A percentile compares a stretch with the other conserved stretches of the same genome.
These are phyloP conservation scores for Linnaemya tessellans DNA, from an alignment of 2,888 invertebrate genomes.

Conservation along the genomic window DNA sequence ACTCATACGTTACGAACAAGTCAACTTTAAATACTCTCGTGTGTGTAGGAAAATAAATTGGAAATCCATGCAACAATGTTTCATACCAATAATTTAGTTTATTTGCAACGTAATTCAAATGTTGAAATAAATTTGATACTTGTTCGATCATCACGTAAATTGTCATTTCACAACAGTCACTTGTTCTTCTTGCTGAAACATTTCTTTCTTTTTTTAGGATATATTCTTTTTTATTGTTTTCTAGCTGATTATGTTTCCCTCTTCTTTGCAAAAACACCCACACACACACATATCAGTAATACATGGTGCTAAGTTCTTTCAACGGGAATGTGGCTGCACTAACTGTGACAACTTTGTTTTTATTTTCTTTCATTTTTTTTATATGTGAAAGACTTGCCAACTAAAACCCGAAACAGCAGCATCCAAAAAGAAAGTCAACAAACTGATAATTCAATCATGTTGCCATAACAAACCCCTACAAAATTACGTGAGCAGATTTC, in stretches of 20 bases:
- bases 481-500: constrained; percentile 75
- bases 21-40: background rate
- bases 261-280: background rate
- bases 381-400: background rate
- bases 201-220: background rate
- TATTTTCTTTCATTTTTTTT: background rate
- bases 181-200: constrained; percentile 45
- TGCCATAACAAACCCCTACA: constrained; percentile 74
- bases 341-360: constrained; percentile 67
- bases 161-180: constrained; percentile 70
- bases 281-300: background rate
- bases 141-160: constrained; percentile 69
- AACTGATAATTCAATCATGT: constrained; percentile 82
- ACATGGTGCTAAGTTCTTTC: constrained; percentile 40
- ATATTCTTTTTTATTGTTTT: background rate
- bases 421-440: constrained; percentile 77
- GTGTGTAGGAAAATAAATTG: background rate
- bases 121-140: constrained; percentile 64
- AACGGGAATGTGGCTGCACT: background rate
- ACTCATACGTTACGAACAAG: constrained; percentile 3
- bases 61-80: constrained; percentile 6
- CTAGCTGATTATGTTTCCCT: constrained; percentile 11
- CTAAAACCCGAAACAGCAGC: constrained; percentile 26
- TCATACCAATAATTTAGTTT: constrained; percentile 19
- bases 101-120: constrained; percentile 47